Evolutionary conservation across 2,888 invertebrate genomes (phyloP), one percentile per base, ranked within the genome.

Genomic region (Athrips mouffetella): DNA sequence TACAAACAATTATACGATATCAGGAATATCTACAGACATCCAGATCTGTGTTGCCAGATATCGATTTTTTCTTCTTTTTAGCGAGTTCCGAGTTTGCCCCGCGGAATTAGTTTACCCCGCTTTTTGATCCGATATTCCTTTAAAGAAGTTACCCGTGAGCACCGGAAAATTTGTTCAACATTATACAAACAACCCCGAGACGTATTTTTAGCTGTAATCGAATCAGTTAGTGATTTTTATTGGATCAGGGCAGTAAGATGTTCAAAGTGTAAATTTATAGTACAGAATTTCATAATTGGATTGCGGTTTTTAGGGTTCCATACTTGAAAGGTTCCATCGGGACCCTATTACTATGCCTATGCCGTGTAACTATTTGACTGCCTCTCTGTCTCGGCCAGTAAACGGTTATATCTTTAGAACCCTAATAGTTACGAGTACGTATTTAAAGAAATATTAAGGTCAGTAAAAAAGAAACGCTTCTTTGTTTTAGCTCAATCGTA

Each of bases 111-210:
- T 88, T 86, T 86, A 79, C 84, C 70, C 67, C 73, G 67, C 64
- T 64, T 73, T 86, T 87, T 85, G 81, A 87, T 87, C 80, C 77
- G 80, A 78, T 83, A 87, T 83, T 82, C 82, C 80, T 78, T 78
- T 84, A 79, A 85, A 79, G 77, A 79, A 75, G 78, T 82, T 77
- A 76, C 78, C 66, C 68, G 68, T 60, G 64, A 69, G 60, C 63
- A 7, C 20, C 37, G 62, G 65, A 72, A 76, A 72, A 78, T 65
- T 73, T 48, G 50, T 48, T 25, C 31, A 70, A 67, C 64, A 65
- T 73, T 68, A 69, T 64, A 69, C 67, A 74, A 74, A 74, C 60
- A 61, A 61, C 55, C 55, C 53, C 52, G 53, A 58, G 52, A 52
- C 63, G 63, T 64, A 62, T 73, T 72, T 75, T 71, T 62, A 63